Conservation (phyloP, 2,888 invertebrate genomes). For the Carterocephalus palaemon region DNA sequence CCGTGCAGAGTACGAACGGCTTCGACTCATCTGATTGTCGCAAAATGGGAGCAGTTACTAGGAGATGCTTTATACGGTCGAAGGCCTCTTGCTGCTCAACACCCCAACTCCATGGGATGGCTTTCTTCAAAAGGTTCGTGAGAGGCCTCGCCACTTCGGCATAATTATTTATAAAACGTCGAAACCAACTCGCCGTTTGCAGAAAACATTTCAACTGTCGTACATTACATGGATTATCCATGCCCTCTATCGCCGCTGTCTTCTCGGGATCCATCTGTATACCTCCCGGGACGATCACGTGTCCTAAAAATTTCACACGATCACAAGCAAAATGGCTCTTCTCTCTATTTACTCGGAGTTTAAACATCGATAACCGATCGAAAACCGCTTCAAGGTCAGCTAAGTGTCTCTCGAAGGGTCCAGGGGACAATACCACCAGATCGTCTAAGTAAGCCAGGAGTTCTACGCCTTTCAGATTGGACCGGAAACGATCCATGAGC, state of each 20-base stretch:
- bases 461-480: constrained; percentile 21
- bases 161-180: constrained; percentile 35
- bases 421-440: constrained; percentile 33
- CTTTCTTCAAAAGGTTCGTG: constrained; percentile 33
- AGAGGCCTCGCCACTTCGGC: constrained; percentile 31
- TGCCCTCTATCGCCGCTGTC: constrained; percentile 35
- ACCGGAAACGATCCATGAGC: constrained; percentile 32
- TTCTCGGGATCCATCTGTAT: constrained; percentile 37
- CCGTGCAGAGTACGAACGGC: constrained; percentile 18
- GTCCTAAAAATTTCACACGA: constrained; percentile 39
- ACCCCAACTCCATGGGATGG: constrained; percentile 28
- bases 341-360: constrained; percentile 34
- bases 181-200: constrained; percentile 37
- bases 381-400: constrained; percentile 36
- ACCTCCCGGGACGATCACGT: constrained; percentile 38
- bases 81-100: background rate
- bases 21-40: constrained; percentile 19
- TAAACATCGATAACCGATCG: constrained; percentile 31
- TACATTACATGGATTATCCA: too few relatives aligned
- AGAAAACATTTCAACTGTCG: constrained; percentile 33
- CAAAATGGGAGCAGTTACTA: constrained; percentile 27
- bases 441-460: constrained; percentile 35
- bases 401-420: constrained; percentile 34
- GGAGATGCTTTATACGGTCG: background rate
- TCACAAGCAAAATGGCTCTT: constrained; percentile 36